Evolutionary conservation across 1,140 invertebrate species (phyloP).

Genomic region (Oncopodura yosiiana): DNA sequence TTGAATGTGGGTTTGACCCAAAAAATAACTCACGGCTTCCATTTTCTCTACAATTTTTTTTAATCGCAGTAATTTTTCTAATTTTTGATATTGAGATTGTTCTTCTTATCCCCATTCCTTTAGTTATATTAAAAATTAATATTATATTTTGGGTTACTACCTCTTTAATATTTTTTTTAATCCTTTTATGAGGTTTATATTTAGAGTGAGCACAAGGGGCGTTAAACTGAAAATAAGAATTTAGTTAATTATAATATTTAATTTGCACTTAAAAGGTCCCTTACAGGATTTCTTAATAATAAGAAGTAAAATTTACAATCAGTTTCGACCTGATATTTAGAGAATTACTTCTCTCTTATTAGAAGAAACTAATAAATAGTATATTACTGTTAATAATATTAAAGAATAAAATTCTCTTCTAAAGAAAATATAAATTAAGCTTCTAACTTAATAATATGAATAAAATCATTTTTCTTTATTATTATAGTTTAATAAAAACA

Average conservation of each 20-base stretch:
- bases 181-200: constrained; percentile 47
- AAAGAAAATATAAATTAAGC: constrained; percentile 39
- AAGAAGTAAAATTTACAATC: constrained; percentile 48
- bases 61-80: constrained; percentile 54
- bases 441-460: constrained; percentile 42
- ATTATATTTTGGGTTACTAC: constrained; percentile 40
- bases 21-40: constrained; percentile 31
- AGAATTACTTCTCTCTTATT: constrained; percentile 46
- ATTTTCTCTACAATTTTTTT: constrained; percentile 50
- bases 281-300: constrained; percentile 44
- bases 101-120: constrained; percentile 46
- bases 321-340: constrained; percentile 50
- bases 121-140: constrained; percentile 40
- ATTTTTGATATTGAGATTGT: constrained; percentile 56
- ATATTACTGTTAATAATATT: constrained; percentile 48
- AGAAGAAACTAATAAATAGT: constrained; percentile 50
- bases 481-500: constrained; percentile 49
- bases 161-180: constrained; percentile 45
- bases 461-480: constrained; percentile 45
- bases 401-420: constrained; percentile 44
- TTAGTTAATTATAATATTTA: constrained; percentile 54
- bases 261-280: constrained; percentile 51
- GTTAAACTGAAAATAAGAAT: constrained; percentile 47
- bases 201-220: constrained; percentile 54
- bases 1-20: constrained; percentile 37